Evolutionary conservation across 2,113 vertebrate species (phyloP).

Genomic region (Sapayoa aenigma): DNA sequence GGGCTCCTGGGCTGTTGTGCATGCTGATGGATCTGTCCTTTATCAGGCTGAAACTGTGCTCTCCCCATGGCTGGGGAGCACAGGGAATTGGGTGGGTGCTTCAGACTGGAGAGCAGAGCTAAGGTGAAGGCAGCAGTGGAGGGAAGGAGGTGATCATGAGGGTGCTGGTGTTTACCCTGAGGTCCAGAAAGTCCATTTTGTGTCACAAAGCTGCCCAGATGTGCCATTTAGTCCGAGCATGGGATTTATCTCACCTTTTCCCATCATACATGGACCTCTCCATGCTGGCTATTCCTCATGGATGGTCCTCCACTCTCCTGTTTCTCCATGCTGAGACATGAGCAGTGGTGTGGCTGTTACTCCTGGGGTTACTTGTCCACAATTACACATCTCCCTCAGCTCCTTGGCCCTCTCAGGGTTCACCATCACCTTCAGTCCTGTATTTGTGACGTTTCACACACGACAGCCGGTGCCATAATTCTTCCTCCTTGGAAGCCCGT

Average conservation of each 20-base stretch:
- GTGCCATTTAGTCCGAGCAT: background rate
- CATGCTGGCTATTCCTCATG: fast-evolving
- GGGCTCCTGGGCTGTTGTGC: background rate
- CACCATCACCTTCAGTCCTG: background rate
- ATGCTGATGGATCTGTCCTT: background rate
- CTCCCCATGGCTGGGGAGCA: background rate
- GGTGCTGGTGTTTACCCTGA: background rate
- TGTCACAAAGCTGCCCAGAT: background rate
- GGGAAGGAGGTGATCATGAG: background rate
- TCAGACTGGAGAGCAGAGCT: background rate
- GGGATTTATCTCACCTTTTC: background rate
- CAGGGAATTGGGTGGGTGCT: background rate
- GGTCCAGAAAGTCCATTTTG: background rate
- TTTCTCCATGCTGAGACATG: background rate
- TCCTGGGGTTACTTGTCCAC: background rate
- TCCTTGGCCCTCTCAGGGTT: background rate
- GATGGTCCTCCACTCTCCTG: background rate
- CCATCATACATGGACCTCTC: background rate
- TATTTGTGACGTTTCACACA: background rate
- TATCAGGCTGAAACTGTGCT: background rate
- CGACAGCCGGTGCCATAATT: background rate
- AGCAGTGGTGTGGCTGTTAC: background rate
- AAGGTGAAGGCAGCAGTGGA: background rate
- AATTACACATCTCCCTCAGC: fast-evolving
- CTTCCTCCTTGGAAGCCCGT: background rate